Conservation (phyloP, 1,140 invertebrate species). For the Elysia chlorotica region DNA sequence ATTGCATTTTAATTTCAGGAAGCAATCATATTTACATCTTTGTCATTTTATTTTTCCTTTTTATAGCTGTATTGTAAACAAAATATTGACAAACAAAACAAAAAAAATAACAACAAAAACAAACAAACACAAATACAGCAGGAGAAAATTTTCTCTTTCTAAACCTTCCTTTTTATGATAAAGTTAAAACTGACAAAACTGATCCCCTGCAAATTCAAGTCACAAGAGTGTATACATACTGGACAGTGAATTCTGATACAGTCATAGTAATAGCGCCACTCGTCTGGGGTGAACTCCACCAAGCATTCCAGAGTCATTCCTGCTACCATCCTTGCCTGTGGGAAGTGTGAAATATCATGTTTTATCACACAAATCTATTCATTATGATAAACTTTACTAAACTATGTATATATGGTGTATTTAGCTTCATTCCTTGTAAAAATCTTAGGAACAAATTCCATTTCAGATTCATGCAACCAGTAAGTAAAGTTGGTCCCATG, state of each 20-base stretch:
- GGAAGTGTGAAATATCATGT: conserved; percentile 5
- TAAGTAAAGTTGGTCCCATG: no score
- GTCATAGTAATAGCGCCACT: conserved; percentile 63
- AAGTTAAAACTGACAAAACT: background rate
- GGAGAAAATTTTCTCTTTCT: background rate
- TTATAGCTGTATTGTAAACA: background rate
- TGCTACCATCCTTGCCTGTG: conserved; percentile 53
- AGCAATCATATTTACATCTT: no score
- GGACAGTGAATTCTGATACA: conserved; percentile 59
- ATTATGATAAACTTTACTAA: background rate
- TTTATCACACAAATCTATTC: background rate
- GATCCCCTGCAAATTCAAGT: no score
- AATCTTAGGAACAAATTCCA: no score
- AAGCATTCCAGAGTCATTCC: conserved; percentile 55
- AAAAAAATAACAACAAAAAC: background rate
- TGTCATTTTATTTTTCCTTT: background rate
- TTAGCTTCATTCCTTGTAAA: no score
- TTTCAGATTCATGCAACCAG: no score
- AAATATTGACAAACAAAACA: background rate
- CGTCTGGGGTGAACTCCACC: conserved; percentile 59
- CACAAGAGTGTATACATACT: conserved; percentile 36
- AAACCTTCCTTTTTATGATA: background rate
- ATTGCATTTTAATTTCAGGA: no score
- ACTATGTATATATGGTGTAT: no score
- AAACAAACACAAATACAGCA: background rate